Evolutionary conservation across 2,113 vertebrate genomes (phyloP).

Genomic region (Percopsis transmontana): DNA sequence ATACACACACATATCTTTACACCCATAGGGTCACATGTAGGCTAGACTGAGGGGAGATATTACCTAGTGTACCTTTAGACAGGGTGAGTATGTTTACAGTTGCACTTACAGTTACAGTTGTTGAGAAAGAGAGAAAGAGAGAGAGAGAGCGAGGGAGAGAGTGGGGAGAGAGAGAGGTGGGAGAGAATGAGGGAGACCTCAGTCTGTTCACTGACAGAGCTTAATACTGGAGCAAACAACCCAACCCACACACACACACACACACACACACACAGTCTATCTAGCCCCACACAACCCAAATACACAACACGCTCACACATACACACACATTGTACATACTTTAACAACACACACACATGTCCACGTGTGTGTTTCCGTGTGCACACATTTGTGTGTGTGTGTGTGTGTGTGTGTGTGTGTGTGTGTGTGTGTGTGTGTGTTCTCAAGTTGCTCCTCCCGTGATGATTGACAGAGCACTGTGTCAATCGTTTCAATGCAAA

Average conservation of each 20-base stretch:
- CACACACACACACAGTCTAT: background rate
- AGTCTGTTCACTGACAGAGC: background rate
- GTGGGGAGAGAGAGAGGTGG: background rate
- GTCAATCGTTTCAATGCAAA: no score
- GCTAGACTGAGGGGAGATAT: no score
- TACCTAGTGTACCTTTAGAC: no score
- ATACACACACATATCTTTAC: no score
- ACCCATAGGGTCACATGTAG: no score
- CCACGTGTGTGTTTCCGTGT: background rate
- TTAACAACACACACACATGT: background rate
- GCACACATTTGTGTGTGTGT: background rate
- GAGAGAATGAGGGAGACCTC: background rate
- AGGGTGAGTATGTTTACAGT: no score
- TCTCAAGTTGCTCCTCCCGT: no score
- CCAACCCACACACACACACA: constrained; percentile 14
- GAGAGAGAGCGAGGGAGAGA: background rate
- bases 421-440: background rate
- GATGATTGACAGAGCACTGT: no score
- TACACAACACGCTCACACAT: constrained; percentile 16
- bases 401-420: background rate
- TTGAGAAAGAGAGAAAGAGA: background rate
- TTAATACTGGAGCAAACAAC: background rate
- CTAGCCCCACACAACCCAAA: background rate
- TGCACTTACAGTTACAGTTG: no score
- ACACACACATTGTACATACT: no score